Evolutionary conservation across 2,888 invertebrate genomes (phyloP), one percentile per base, ranked within the genome.

Genomic region (Chrysodeixis includens): DNA sequence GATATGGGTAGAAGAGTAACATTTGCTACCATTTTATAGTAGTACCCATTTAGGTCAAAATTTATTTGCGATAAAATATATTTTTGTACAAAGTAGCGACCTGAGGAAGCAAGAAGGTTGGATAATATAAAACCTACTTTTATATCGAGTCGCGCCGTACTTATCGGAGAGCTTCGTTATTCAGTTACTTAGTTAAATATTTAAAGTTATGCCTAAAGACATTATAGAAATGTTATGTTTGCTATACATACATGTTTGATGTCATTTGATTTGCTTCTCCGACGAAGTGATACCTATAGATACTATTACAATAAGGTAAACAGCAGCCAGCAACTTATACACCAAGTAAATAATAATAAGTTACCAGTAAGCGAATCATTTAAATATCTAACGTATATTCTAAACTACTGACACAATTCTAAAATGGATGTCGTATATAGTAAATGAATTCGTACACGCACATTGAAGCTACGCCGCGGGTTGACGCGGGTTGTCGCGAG

Each of bases 391-490:
- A 68, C 68, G 66, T 74, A 75, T 74, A 79, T 83, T 85, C 78
- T 83, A 79, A 82, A 83, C 56, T 71, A 72, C 69, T 57, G 62
- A 81, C 69, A 69, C 73, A 75, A 85, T 85, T 84, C 78, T 82
- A 81, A 84, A 82, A 55, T 72, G 74, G 68, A 78, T 75, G 76
- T 76, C 74, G 77, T 68, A 60, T 18, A 68, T 76, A 74, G 66
- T 74, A 65, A 73, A 62, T 72, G 67, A 77, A 68, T 71, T 75
- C 67, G 68, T 82, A 80, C 77, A 74, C 71, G 78, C 71, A 83
- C 78, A 82, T 78, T 82, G 66, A 84, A 85, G 83, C 82, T 84
- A 84, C 81, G 82, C 83, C 84, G 80, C 81, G 72, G 79, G 84
- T 84, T 82, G 79, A 26, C 26, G 26, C 6, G 26, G 26, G 26